Evolutionary conservation across 2,797 vertebrate species (phyloP).

Genomic region (Amniataba percoides): DNA sequence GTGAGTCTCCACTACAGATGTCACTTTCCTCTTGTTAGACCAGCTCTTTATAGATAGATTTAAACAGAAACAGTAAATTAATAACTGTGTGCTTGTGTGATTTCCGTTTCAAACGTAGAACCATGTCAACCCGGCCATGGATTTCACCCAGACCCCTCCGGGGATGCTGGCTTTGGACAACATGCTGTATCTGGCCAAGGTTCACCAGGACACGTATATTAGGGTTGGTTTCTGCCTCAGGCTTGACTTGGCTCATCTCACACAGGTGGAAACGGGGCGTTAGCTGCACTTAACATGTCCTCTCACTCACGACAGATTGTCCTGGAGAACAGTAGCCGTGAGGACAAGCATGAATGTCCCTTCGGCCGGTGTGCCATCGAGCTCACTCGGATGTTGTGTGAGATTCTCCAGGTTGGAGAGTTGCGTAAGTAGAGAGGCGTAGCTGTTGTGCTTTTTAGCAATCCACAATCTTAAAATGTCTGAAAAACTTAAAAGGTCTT

Average conservation of each 20-base stretch:
- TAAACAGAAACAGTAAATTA: neutral
- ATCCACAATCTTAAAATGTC: neutral
- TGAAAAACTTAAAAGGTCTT: neutral
- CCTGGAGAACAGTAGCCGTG: slow-evolving; percentile 96
- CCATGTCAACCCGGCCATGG: slow-evolving; percentile 96
- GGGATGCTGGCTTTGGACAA: slow-evolving; percentile 98
- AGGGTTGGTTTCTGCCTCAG: slow-evolving; percentile 83
- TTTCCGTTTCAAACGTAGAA: slow-evolving; percentile 84
- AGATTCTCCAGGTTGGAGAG: slow-evolving; percentile 97
- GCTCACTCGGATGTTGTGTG: slow-evolving; percentile 96
- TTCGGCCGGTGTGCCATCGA: slow-evolving; percentile 98
- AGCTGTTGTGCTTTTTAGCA: neutral
- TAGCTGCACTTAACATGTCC: slow-evolving; percentile 14
- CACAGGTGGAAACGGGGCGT: neutral
- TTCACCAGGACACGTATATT: slow-evolving; percentile 97
- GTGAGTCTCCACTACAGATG: slow-evolving; percentile 80
- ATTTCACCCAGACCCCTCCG: slow-evolving; percentile 98
- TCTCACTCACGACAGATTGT: slow-evolving; percentile 82
- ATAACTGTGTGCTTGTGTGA: neutral
- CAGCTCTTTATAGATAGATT: neutral
- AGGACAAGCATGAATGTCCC: slow-evolving; percentile 98
- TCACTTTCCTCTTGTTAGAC: neutral
- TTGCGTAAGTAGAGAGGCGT: slow-evolving; percentile 89
- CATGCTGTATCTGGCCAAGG: slow-evolving; percentile 97
- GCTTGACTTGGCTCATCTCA: neutral